Base-by-base conservation (phyloP, 1,140 invertebrate species). In the Ceratitis capitata region DNA sequence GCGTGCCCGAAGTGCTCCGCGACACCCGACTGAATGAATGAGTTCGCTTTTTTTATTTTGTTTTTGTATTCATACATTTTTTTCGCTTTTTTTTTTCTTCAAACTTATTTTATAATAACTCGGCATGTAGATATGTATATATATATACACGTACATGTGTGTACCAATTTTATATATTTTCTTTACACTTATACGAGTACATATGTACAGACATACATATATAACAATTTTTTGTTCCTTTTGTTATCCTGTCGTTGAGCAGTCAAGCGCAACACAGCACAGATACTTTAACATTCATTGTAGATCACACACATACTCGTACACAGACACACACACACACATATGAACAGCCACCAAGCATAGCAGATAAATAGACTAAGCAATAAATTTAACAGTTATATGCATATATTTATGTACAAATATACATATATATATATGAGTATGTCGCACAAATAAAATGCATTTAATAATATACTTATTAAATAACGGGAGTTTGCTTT, bases 381-480 rank as follows among this genome's bases (percentile, higher is more conserved):
- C 39, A 42, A 78, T 78, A 45, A 78, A 78, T 78, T 78, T 45
- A 23, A 39, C 39, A 78, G 42, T 78, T 45, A 78, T 45, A 78
- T 45, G 69, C 69, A 32, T 23, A 78, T 39, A 45, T 56, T 19
- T 10, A 42, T 23, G 39, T 39, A 53, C 47, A 49, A 9, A 49
- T 49, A 49, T 61, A 32, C 58, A 61, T 61, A 61, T 32, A 49
- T 49, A 49, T 14, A 49, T 56, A 19, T 19, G n/a, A 56, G 12
- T 19, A 56, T n/a, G n/a, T 56, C 51, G 51, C 23, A 74, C 69
- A 78, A 23, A 78, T 9, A 45, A 78, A 47, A 78, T 78, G 69
- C 69, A 78, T 78, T 78, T 78, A 78, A 78, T 78, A 78, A 78
- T 78, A 45, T 78, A 45, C 42, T 78, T 78, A 78, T 78, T n/a